Base-by-base conservation (phyloP, 2,113 vertebrate species). In the Paedocypris sp. region DNA sequence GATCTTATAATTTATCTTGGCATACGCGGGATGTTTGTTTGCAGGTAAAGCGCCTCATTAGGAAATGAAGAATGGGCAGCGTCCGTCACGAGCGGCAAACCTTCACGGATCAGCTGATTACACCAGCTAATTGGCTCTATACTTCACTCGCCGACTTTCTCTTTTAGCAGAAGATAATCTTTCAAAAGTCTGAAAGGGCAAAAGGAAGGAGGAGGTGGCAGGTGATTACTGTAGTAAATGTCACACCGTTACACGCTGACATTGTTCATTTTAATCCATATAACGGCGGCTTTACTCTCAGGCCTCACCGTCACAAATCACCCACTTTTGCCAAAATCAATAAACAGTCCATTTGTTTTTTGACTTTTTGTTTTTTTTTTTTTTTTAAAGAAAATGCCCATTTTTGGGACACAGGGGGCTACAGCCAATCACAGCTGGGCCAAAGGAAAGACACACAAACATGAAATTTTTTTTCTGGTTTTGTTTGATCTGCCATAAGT, bases 151-250 rank as follows among this genome's bases (percentile, higher is more conserved):
- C 26, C 32, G 54, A 43, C 38, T 20, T 42, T 20, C 23, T 12
- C 38, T 57, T 31, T 57, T 26, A 6, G 51, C 13, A 18, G 13
- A 41, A 19, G 5, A 12, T 18, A 22, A 32, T 58, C 8, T 58
- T 58, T 31, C 42, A 57, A 39, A n/a, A 11, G 8, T 38, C 16
- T n/a, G 43, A 15, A 45, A 58, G 39, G 39, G 25, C 54, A 29
- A 58, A 41, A 32, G 26, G 11, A 57, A 31, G 54, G 38, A 58
- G 32, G 26, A 58, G 20, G 38, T 32, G 38, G 12, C 31, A 32
- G 6, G 7, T 5, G 11, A 43, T 58, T 58, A 29, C 54, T 58
- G 26, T 45, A 13, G 26, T 57, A 58, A 58, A 58, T 36, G 54
- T 45, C 54, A 43, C 26, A 31, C 26, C 43, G 7, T 19, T 45